These are phyloP conservation scores for Catocala fraxini DNA, from an alignment of 2,888 invertebrate genomes.

Conservation along the genomic window DNA sequence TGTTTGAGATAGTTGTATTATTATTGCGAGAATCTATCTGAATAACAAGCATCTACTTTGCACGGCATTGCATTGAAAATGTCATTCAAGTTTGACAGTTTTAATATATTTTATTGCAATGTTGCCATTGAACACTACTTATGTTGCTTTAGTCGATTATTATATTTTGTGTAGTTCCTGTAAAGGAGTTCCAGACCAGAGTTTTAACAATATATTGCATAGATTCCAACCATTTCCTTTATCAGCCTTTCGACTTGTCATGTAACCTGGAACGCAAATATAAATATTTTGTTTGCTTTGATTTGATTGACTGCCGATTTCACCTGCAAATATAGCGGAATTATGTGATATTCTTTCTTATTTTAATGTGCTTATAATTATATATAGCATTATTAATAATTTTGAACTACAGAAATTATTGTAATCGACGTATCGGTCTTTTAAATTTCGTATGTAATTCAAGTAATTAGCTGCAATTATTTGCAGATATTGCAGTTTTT, in stretches of 20 bases:
- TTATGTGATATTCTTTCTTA: constrained; percentile 33
- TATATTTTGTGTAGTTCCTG: too few species aligned
- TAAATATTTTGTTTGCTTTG: constrained; percentile 50
- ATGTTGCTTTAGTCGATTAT: too few species aligned
- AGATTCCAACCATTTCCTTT: too few species aligned
- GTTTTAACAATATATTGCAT: too few species aligned
- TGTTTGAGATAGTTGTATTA: not conserved
- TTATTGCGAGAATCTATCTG: not conserved
- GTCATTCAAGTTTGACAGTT: not conserved
- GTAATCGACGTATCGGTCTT: constrained; percentile 5
- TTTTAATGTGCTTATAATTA: constrained; percentile 13
- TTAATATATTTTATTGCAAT: too few species aligned
- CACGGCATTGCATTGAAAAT: constrained; percentile 3
- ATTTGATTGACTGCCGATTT: constrained; percentile 46
- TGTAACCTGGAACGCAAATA: constrained; percentile 27
- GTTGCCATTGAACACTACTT: not conserved
- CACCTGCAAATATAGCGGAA: constrained; percentile 38
- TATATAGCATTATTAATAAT: constrained; percentile 8
- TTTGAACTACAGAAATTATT: not conserved
- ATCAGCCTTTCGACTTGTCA: not conserved
- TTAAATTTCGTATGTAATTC: constrained; percentile 18
- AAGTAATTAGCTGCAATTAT: constrained; percentile 12
- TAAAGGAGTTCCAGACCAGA: too few species aligned
- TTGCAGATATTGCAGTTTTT: constrained; percentile 12
- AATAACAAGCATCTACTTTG: not conserved